Percentiles rank a stretch among this genome's conserved stretches.
Evolutionary conservation across 2,113 vertebrate species (phyloP).

Genomic region (Callaeas wilsoni): DNA sequence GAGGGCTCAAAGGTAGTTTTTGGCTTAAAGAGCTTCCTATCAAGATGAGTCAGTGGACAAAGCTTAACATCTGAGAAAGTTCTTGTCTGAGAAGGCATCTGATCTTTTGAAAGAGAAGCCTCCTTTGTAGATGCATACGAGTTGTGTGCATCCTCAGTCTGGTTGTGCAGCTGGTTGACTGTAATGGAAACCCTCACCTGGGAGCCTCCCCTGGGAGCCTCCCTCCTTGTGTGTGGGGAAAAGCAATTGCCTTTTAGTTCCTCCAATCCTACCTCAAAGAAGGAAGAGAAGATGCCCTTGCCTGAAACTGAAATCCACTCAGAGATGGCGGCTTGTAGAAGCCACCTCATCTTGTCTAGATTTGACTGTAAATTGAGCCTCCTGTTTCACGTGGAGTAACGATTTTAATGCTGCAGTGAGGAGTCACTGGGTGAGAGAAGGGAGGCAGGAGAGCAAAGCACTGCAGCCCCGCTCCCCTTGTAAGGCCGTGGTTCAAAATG

Average conservation of each 20-base stretch:
- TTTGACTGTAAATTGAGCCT: not conserved
- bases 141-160: not conserved
- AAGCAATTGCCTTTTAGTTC: not conserved
- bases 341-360: not conserved
- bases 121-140: not conserved
- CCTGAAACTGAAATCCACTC: not conserved
- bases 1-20: not conserved
- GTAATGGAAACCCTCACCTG: not conserved
- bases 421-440: not conserved
- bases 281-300: not conserved
- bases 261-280: not conserved
- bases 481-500: not conserved
- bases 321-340: not conserved
- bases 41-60: not conserved
- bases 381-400: not conserved
- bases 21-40: conserved; percentile 2
- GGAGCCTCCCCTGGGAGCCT: not conserved
- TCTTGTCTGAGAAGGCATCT: conserved; percentile 17
- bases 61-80: conserved; percentile 1
- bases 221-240: not conserved
- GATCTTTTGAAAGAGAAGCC: conserved; percentile 5
- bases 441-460: not conserved
- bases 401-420: not conserved
- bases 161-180: not conserved
- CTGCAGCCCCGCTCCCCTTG: not conserved